Percentiles rank a stretch among this genome's conserved stretches.
These are phyloP conservation scores for Chionoecetes opilio DNA, from an alignment of 1,140 invertebrate species.

Conservation along the genomic window DNA sequence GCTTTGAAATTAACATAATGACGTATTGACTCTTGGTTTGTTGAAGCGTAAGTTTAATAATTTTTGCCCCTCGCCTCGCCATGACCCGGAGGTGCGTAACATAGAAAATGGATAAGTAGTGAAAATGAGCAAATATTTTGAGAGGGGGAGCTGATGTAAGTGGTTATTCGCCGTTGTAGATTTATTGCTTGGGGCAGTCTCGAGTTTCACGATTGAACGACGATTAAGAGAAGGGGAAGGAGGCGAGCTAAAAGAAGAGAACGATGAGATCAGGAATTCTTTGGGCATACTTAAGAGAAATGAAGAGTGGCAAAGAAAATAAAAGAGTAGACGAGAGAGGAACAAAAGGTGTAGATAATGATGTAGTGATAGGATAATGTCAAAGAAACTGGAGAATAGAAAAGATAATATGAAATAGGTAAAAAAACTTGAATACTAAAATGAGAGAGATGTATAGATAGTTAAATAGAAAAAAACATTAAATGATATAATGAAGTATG, in stretches of 20 bases:
- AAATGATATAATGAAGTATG: no score
- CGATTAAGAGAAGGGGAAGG: background rate
- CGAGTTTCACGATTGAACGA: background rate
- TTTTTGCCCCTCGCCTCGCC: background rate
- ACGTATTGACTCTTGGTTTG: background rate
- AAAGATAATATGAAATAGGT: background rate
- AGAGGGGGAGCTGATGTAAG: background rate
- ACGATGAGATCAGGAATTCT: no score
- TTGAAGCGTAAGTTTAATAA: background rate
- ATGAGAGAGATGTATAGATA: no score
- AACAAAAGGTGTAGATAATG: background rate
- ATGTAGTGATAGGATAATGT: background rate
- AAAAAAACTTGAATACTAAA: background rate
- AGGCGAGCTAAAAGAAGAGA: background rate
- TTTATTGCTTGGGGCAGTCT: background rate
- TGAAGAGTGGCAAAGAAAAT: background rate
- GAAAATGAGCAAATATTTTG: conserved; percentile 1
- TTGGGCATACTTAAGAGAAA: no score
- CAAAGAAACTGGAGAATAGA: background rate
- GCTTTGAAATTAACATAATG: conserved; percentile 20
- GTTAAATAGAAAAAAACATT: no score
- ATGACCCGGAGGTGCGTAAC: background rate
- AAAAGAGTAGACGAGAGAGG: background rate
- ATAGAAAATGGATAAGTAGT: conserved; percentile 31
- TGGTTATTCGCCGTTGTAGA: background rate